A percentile compares a stretch with the other conserved stretches of the same genome.
Evolutionary conservation across 1,140 invertebrate genomes (phyloP).

Genomic region (Eubasilissa regina): DNA sequence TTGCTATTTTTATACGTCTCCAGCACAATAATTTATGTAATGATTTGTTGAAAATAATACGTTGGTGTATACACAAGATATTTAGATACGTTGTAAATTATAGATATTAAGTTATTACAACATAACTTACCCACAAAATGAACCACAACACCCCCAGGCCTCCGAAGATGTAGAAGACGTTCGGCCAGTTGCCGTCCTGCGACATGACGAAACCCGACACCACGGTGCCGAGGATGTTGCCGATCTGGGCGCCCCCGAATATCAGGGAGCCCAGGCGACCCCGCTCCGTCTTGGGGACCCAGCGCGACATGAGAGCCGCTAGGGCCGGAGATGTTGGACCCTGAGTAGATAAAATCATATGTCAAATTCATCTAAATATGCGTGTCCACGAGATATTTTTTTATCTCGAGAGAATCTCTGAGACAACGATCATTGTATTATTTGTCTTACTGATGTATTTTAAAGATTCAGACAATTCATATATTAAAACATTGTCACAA

Average conservation of each 20-base stretch:
- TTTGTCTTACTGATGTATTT: too few relatives aligned
- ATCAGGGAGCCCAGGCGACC: slow-evolving; percentile 82
- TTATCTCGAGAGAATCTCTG: too few relatives aligned
- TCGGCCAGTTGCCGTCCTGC: slow-evolving; percentile 79
- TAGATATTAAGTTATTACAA: too few relatives aligned
- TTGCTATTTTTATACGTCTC: too few relatives aligned
- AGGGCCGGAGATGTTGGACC: slow-evolving; percentile 66
- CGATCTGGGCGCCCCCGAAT: slow-evolving; percentile 79
- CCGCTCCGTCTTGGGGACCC: slow-evolving; percentile 82
- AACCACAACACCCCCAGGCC: slow-evolving; percentile 81
- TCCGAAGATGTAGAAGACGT: slow-evolving; percentile 90
- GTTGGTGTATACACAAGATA: too few relatives aligned
- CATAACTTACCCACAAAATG: slow-evolving; percentile 78
- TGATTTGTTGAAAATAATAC: too few relatives aligned
- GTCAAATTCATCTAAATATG: neutral
- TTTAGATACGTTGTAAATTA: too few relatives aligned
- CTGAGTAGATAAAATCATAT: slow-evolving; percentile 35
- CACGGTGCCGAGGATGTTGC: slow-evolving; percentile 83
- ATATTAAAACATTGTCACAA: too few relatives aligned
- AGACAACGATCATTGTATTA: too few relatives aligned
- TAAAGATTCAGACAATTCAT: too few relatives aligned
- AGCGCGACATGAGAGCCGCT: slow-evolving; percentile 79
- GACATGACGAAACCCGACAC: slow-evolving; percentile 79
- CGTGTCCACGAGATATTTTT: too few relatives aligned
- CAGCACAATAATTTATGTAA: too few relatives aligned